Base-by-base conservation (phyloP, 2,888 invertebrate genomes). In the Cryptocheilus praepositus region DNA sequence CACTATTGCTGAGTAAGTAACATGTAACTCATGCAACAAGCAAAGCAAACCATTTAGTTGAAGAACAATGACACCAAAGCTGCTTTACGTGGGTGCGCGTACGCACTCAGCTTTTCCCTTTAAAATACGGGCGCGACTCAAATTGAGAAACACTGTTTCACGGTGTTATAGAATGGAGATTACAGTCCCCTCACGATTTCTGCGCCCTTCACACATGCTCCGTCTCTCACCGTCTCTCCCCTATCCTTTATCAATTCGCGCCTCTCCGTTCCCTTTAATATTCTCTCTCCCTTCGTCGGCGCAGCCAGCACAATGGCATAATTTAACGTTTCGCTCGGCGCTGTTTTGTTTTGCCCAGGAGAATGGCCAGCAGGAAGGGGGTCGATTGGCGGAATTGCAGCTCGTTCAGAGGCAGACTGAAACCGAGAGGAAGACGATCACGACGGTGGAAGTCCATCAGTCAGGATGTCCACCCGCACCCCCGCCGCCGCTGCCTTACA, bases 401-500 rank as follows among this genome's bases (percentile, higher is more conserved):
- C 64, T 74, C 53, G 64, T 72, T 55, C 80, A 79, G 60, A 76
- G 73, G 68, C 90, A 89, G 70, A 89, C 84, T 60, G 91, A 91
- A 76, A 90, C 89, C 69, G 94, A 94, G 87, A 93, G 93, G 19
- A 89, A 89, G 62, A 89, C 89, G 19, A 93, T 94, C 65, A 87
- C 88, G 36, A 92, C 93, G 22, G 95, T 94, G 8, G 95, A 95
- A 87, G 94, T 95, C n/a, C 95, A 95, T 85, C 90, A 92, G 79
- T 78, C 84, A 7, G 80, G 81, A 53, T 85, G 85, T 68, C 88
- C 88, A 56, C 88, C 88, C 8, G 87, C 87, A 4, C 88, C 88
- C 0, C 88, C 88, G 19, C 86, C 86, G n/a, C 84, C 86, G 25
- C 75, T 88, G 64, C 84, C 87, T 25, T 87, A 85, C 70, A 88